phyloP scores from a whole-genome alignment of 2,888 invertebrate species.

The Lasius fuliginosus region DNA sequence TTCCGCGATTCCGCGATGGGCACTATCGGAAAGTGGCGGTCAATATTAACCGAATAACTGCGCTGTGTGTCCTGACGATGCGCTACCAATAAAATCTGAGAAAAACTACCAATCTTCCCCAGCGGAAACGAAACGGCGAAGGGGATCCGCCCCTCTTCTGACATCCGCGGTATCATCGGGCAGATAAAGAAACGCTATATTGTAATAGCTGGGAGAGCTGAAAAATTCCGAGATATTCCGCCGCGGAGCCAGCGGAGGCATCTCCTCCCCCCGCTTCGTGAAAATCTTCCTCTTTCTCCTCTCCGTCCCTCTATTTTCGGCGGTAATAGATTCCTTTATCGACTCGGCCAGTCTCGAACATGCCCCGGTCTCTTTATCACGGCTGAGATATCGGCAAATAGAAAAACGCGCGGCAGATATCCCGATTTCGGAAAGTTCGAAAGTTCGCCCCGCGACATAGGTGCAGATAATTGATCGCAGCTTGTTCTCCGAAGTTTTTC shows the following conservation, averaged over 20 bases:
- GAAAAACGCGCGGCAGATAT: conserved; percentile 72
- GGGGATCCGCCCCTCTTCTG: conserved; percentile 30
- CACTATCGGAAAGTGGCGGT: conserved; percentile 46
- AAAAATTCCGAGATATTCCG: conserved; percentile 68
- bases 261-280: not conserved
- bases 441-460: conserved; percentile 72
- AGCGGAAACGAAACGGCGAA: conserved; percentile 30
- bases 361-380: conserved; percentile 77
- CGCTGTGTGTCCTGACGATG: conserved; percentile 49
- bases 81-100: conserved; percentile 54
- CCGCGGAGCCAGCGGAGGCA: conserved; percentile 17
- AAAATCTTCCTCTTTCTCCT: too few species aligned
- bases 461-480: conserved; percentile 72
- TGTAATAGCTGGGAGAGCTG: conserved; percentile 71
- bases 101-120: conserved; percentile 60
- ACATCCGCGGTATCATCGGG: conserved; percentile 31
- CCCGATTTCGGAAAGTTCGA: conserved; percentile 65
- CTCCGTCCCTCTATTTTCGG: conserved; percentile 25
- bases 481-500: conserved; percentile 21
- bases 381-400: conserved; percentile 81
- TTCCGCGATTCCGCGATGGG: conserved; percentile 26
- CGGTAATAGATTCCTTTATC: conserved; percentile 83
- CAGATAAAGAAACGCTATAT: conserved; percentile 73
- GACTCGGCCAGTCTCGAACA: conserved; percentile 75
- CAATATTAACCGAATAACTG: conserved; percentile 63